Conservation (phyloP, 2,113 vertebrate genomes). For the Chloebia gouldiae region DNA sequence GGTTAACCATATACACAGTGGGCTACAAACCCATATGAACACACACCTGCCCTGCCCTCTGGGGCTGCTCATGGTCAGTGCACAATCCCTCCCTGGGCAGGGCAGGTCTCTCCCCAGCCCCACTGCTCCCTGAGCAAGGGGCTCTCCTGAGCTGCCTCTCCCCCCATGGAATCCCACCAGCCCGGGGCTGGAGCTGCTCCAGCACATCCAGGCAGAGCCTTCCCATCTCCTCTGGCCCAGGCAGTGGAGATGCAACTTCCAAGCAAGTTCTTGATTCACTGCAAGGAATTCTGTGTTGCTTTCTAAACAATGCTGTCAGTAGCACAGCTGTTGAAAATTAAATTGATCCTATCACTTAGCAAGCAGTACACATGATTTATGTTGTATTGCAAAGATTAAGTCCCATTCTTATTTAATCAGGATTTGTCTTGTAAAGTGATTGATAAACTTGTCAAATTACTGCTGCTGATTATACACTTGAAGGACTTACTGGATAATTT, state of each 20-base stretch:
- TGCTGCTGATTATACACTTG: constrained; percentile 26
- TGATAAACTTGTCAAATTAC: background rate
- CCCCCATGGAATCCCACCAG: accelerated
- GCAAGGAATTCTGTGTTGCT: background rate
- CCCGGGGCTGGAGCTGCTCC: background rate
- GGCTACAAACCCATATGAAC: too few species aligned
- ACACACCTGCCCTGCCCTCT: background rate
- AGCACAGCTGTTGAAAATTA: constrained; percentile 25
- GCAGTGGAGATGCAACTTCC: background rate
- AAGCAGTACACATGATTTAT: background rate
- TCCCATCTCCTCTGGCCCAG: background rate
- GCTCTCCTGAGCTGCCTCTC: background rate
- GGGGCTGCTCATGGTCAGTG: accelerated
- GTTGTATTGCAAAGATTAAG: constrained; percentile 3
- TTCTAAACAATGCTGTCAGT: background rate
- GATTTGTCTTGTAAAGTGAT: constrained; percentile 17
- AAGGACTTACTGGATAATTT: background rate
- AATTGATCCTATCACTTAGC: background rate
- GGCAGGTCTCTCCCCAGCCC: accelerated
- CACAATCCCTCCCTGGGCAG: background rate
- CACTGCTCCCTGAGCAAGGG: accelerated
- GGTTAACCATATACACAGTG: background rate
- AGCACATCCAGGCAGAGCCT: too few species aligned
- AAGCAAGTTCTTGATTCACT: background rate
- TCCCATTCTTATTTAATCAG: constrained; percentile 17